Evolutionary conservation across 2,888 invertebrate genomes (phyloP).

Genomic region (Lasioglossum leucozonium): DNA sequence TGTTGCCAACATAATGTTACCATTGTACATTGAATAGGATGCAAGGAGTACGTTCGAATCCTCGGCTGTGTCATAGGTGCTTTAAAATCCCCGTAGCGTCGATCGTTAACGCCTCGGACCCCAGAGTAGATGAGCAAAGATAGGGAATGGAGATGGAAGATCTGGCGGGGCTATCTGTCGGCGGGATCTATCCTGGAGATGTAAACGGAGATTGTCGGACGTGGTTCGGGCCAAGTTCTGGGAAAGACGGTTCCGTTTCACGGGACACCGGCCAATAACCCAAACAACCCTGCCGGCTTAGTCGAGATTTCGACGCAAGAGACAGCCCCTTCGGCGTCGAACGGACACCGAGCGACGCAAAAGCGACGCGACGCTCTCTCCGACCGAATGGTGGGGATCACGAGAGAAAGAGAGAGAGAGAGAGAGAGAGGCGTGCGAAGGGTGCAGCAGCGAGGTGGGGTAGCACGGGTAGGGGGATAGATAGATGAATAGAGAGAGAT

Average conservation of each 20-base stretch:
- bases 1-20: no score
- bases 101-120: slow-evolving; percentile 4
- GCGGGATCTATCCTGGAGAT: slow-evolving; percentile 4
- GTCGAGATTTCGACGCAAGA: slow-evolving; percentile 48
- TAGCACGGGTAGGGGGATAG: slow-evolving; percentile 51
- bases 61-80: not conserved
- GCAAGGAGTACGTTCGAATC: no score
- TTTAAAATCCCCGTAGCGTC: not conserved
- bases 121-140: slow-evolving; percentile 5
- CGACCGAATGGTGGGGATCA: slow-evolving; percentile 30
- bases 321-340: slow-evolving; percentile 39
- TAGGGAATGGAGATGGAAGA: not conserved
- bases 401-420: no score
- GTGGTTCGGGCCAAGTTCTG: not conserved
- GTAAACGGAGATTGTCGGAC: not conserved
- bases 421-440: slow-evolving; percentile 56
- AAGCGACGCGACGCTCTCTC: slow-evolving; percentile 31
- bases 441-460: slow-evolving; percentile 59
- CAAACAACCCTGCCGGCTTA: slow-evolving; percentile 34
- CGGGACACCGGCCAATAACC: slow-evolving; percentile 8
- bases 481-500: slow-evolving; percentile 61
- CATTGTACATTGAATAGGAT: no score
- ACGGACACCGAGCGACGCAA: not conserved
- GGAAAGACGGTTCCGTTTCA: slow-evolving; percentile 15
- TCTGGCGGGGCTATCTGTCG: not conserved